These are phyloP conservation scores for Actenoides lindsayi DNA, from an alignment of 2,113 vertebrate genomes.

Conservation along the genomic window DNA sequence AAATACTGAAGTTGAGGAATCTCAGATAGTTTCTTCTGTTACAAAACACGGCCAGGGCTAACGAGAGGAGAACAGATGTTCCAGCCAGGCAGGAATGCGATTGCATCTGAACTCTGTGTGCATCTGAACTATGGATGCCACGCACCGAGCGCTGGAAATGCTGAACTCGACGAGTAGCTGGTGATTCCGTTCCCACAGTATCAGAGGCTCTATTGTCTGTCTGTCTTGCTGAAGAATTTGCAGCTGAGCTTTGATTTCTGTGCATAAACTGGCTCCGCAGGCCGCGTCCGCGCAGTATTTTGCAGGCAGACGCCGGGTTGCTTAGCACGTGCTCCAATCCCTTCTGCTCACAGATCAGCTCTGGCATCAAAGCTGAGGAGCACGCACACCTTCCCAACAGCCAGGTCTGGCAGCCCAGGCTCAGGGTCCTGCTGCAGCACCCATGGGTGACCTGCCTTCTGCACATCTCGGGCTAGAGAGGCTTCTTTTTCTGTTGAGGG, in stretches of 20 bases:
- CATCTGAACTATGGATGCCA: neutral
- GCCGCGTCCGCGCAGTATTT: neutral
- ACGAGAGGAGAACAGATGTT: slow-evolving; percentile 40
- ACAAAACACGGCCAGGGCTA: neutral
- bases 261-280: neutral
- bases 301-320: neutral
- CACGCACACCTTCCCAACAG: neutral
- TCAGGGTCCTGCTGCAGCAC: neutral
- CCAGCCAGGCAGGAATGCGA: neutral
- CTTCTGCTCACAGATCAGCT: fast-evolving
- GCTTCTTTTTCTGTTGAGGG: neutral
- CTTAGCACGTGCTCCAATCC: neutral
- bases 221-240: neutral
- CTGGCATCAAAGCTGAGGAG: neutral
- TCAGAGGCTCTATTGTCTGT: slow-evolving; percentile 19
- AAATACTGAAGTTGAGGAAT: neutral
- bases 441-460: neutral
- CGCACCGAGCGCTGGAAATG: neutral
- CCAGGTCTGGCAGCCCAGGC: neutral
- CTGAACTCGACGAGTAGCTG: neutral
- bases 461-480: neutral
- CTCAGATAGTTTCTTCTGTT: slow-evolving; percentile 28
- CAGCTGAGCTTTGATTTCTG: slow-evolving; percentile 40
- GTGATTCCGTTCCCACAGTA: neutral
- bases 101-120: neutral